Evolutionary conservation across 2,797 vertebrate species (phyloP).

Genomic region (Iguana delicatissima): DNA sequence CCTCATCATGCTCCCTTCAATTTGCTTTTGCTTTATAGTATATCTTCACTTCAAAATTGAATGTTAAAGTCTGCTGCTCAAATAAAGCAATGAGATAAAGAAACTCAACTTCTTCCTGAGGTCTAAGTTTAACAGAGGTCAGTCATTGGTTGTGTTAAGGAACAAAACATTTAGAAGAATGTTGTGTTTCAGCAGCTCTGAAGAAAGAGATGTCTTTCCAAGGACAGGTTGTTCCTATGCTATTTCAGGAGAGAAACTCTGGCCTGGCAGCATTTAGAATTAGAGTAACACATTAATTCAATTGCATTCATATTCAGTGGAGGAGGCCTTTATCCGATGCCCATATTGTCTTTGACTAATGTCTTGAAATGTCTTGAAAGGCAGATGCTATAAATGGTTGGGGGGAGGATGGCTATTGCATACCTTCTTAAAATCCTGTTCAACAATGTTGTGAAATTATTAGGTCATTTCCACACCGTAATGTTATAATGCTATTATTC

Average conservation of each 20-base stretch:
- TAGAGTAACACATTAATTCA: not conserved
- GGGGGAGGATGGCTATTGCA: not conserved
- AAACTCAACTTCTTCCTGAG: not conserved
- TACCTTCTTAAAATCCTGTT: not conserved
- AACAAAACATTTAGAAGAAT: not conserved
- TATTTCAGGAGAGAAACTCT: not conserved
- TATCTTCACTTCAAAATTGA: not conserved
- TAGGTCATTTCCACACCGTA: too few relatives aligned
- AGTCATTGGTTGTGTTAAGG: not conserved
- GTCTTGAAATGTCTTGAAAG: not conserved
- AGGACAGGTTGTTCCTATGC: constrained; percentile 2
- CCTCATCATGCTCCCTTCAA: too few relatives aligned
- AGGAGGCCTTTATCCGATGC: not conserved
- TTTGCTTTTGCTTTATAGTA: not conserved
- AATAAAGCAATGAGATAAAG: not conserved
- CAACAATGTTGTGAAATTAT: too few relatives aligned
- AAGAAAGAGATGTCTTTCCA: not conserved
- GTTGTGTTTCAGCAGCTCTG: not conserved
- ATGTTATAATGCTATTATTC: too few relatives aligned
- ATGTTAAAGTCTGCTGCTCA: not conserved
- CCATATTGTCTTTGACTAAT: not conserved
- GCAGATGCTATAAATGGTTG: not conserved
- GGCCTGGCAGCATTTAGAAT: not conserved
- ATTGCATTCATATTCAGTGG: not conserved
- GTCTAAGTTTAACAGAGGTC: not conserved